phyloP scores from a whole-genome alignment of 1,140 invertebrate genomes.

The Melitaea cinxia region DNA sequence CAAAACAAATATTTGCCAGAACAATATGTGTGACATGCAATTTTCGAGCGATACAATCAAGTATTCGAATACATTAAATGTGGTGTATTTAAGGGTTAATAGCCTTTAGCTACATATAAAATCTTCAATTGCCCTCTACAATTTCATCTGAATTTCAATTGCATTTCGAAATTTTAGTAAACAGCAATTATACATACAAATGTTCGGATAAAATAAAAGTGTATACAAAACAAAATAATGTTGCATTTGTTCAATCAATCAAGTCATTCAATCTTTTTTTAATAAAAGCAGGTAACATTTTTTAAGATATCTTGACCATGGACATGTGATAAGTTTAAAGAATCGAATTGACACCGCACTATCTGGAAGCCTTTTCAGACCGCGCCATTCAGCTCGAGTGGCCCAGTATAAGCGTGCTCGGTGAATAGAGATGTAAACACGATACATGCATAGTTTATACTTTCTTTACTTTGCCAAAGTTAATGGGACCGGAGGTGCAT shows the following conservation, averaged over 20 bases:
- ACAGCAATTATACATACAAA: background rate
- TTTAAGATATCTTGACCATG: conserved; percentile 6
- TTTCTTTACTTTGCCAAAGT: conserved; percentile 68
- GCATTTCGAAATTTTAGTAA: background rate
- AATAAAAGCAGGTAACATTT: background rate
- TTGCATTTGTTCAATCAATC: background rate
- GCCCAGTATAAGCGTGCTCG: conserved; percentile 3
- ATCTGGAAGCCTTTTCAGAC: conserved; percentile 20
- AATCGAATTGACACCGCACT: conserved; percentile 27
- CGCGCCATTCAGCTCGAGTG: conserved; percentile 24
- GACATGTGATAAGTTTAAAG: conserved; percentile 5
- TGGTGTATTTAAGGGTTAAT: conserved; percentile 13
- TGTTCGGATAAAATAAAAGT: too few species aligned
- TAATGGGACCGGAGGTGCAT: conserved; percentile 64
- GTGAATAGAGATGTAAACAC: conserved; percentile 61
- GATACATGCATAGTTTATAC: conserved; percentile 74
- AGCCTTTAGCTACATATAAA: background rate
- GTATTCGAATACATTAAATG: conserved; percentile 21
- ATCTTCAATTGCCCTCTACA: background rate
- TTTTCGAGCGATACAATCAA: conserved; percentile 21
- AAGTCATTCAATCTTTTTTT: background rate
- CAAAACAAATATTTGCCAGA: conserved; percentile 29
- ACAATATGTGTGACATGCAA: conserved; percentile 28
- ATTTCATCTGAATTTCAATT: conserved; percentile 1
- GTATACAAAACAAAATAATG: background rate